Evolutionary conservation across 2,113 vertebrate species (phyloP), one percentile per base, ranked within the genome.

Genomic region (Ciconia stormi): DNA sequence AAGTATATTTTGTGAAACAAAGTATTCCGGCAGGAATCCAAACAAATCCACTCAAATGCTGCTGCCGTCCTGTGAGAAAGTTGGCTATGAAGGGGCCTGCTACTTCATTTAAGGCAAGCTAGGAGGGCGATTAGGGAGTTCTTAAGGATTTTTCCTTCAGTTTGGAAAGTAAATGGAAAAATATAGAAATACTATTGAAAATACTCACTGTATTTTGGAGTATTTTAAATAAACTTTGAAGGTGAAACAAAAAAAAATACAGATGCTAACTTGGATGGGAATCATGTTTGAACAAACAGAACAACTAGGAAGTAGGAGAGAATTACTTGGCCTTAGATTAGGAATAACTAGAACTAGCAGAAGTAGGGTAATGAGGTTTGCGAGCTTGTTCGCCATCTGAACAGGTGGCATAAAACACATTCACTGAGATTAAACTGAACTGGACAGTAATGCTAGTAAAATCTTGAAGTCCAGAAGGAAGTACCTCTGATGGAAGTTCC

Each of bases 41-140:
- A 62, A 42, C n/a, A 91, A 96, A 94, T 78, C 84, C 44, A 52
- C 62, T 96, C 19, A 85, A 95, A 86, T 77, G 46, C 71, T 83
- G 29, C 20, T 93, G 87, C 87, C 2, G 2, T 86, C 50, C 87
- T 91, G 80, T 91, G 71, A 88, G 91, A 58, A 93, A 93, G 78
- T 53, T 95, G 82, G 71, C 89, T 65, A 18, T 58, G n/a, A 62
- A 78, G 82, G 56, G 49, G 50, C n/a, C 23, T 62, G 46, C 38
- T 87, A 34, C 84, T 96, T 93, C 76, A 73, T 93, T 97, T 88
- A 90, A 87, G 29, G 46, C 81, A 77, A 90, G 93, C 87, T 93
- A 86, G 63, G 23, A 94, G 44, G 40, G 74, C 92, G 82, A 90
- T 78, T 42, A 91, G 50, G 42, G 79, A 80, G 29, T 94, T 85